Percentiles rank a stretch among this genome's conserved stretches.
phyloP scores from a whole-genome alignment of 2,113 vertebrate genomes.

The Physeter macrocephalus region DNA sequence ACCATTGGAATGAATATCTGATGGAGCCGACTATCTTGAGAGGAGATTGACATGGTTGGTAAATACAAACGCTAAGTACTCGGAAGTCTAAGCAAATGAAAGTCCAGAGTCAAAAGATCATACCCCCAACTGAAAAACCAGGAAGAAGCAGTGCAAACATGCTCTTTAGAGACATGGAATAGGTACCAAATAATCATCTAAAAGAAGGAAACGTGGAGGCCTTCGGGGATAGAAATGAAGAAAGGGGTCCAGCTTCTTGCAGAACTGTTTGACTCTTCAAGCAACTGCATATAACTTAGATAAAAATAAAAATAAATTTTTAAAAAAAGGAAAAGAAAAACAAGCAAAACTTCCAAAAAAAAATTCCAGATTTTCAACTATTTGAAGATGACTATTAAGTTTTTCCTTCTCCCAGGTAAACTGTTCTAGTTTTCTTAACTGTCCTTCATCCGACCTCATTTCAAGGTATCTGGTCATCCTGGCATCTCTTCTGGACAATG shows the following conservation, averaged over 20 bases:
- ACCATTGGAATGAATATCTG: neutral
- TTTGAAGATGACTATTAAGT: neutral
- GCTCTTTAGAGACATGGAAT: neutral
- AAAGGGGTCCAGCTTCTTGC: neutral
- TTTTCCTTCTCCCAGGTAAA: neutral
- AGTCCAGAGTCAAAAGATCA: neutral
- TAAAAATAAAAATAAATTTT: neutral
- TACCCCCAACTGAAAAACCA: neutral
- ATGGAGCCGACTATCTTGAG: neutral
- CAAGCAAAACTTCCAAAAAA: neutral
- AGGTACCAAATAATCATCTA: neutral
- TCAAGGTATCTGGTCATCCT: neutral
- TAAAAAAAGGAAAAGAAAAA: neutral
- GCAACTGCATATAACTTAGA: neutral
- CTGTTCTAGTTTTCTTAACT: neutral
- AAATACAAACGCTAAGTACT: neutral
- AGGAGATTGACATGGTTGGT: neutral
- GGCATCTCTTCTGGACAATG: neutral
- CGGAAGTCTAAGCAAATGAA: neutral
- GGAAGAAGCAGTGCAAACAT: neutral
- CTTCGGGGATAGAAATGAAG: no score
- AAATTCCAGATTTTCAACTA: neutral
- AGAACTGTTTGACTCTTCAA: neutral
- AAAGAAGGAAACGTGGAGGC: neutral
- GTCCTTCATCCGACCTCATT: neutral